A percentile compares a stretch with the other conserved stretches of the same genome.
Conservation (phyloP, 1,140 invertebrate species). For the Octopus bimaculoides region DNA sequence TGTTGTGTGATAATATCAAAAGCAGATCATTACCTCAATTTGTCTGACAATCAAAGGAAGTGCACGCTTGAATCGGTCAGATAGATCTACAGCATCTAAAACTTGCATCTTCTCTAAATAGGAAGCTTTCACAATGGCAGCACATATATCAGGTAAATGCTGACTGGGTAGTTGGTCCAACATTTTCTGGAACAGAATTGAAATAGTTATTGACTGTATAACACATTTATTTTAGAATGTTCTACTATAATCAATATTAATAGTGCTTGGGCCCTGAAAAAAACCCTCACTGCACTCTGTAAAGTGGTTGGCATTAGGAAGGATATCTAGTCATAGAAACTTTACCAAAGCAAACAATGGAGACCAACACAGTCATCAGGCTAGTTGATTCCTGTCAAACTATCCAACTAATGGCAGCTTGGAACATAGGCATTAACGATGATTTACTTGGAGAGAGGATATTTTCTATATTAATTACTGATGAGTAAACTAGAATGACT, state of each 20-base stretch:
- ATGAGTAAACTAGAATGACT: too few relatives aligned
- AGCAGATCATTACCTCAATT: conserved; percentile 52
- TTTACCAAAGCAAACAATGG: conserved; percentile 12
- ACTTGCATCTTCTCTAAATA: conserved; percentile 60
- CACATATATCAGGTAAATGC: conserved; percentile 59
- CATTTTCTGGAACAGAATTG: conserved; percentile 49
- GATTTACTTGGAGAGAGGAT: too few relatives aligned
- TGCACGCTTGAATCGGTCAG: conserved; percentile 59
- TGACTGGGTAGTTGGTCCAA: conserved; percentile 57
- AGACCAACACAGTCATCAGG: background rate
- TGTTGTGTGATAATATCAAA: too few relatives aligned
- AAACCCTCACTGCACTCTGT: too few relatives aligned
- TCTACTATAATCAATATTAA: too few relatives aligned
- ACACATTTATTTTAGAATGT: too few relatives aligned
- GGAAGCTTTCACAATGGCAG: conserved; percentile 58
- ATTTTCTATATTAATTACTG: too few relatives aligned
- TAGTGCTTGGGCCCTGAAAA: too few relatives aligned
- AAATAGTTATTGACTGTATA: background rate
- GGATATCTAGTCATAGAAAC: background rate
- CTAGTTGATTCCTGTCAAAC: too few relatives aligned
- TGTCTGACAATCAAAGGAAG: conserved; percentile 59
- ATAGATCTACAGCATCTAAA: conserved; percentile 59
- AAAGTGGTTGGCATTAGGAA: too few relatives aligned
- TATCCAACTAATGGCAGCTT: too few relatives aligned
- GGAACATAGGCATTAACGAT: too few relatives aligned